A percentile compares a stretch with the other conserved stretches of the same genome.
Conservation (phyloP, 2,888 invertebrate species). For the Latrodectus hesperus region DNA sequence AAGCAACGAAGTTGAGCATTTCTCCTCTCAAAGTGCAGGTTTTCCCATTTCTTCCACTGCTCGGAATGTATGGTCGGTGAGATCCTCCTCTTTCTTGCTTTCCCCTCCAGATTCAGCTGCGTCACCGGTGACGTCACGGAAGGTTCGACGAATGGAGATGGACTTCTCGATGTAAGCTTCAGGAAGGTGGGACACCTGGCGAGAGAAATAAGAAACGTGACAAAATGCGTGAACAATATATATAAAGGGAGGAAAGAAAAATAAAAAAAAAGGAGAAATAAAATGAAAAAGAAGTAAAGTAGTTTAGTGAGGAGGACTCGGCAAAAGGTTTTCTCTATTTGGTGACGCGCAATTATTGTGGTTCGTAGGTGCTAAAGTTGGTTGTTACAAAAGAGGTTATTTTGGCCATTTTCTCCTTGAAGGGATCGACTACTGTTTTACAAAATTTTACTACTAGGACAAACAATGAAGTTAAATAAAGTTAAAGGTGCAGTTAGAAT, state of each 20-base stretch:
- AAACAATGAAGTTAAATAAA: too few relatives aligned
- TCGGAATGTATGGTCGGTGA: conserved; percentile 8
- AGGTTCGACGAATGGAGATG: conserved; percentile 32
- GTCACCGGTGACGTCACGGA: conserved; percentile 34
- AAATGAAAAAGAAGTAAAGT: conserved; percentile 17
- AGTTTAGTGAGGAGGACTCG: conserved; percentile 19
- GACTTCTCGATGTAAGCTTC: conserved; percentile 13
- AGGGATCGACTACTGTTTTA: neutral
- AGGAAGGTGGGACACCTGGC: conserved; percentile 51
- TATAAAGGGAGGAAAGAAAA: conserved; percentile 17
- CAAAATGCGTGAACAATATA: conserved; percentile 38
- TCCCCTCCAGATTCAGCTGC: conserved; percentile 29
- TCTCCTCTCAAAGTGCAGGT: too few relatives aligned
- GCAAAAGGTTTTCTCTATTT: conserved; percentile 27
- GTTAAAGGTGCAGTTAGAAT: too few relatives aligned
- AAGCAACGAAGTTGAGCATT: too few relatives aligned
- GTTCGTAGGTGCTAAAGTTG: conserved; percentile 54
- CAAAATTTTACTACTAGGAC: neutral
- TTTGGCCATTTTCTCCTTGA: neutral
- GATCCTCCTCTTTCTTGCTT: conserved; percentile 18
- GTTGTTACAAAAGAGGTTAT: conserved; percentile 13
- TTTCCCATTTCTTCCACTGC: neutral
- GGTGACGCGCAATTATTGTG: conserved; percentile 47
- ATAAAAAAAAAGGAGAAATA: neutral
- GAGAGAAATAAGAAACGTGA: conserved; percentile 44